Conservation (phyloP, 2,113 vertebrate species). For the Tyrannus savana region DNA sequence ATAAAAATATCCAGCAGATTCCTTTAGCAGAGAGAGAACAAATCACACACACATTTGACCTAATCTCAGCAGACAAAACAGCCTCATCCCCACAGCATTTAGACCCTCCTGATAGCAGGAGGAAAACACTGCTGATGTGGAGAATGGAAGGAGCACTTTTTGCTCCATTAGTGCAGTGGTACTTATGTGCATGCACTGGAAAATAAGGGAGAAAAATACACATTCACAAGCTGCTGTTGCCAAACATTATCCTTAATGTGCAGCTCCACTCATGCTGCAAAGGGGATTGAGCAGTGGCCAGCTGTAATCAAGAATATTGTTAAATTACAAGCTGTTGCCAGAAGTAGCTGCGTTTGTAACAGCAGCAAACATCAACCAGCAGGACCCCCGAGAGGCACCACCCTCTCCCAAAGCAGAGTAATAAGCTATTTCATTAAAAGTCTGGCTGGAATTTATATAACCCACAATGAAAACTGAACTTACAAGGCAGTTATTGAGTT, state of each 20-base stretch:
- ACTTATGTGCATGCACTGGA: background rate
- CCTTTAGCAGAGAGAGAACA: background rate
- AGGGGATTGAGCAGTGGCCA: background rate
- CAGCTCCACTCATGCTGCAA: background rate
- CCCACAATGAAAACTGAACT: background rate
- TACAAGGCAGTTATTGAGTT: background rate
- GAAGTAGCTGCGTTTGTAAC: background rate
- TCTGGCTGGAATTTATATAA: background rate
- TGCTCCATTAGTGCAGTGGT: background rate
- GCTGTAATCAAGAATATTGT: constrained; percentile 41
- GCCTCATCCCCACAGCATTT: background rate
- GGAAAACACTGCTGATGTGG: background rate
- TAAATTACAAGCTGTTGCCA: constrained; percentile 33
- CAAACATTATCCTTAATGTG: background rate
- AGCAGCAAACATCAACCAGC: background rate
- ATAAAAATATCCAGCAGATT: constrained; percentile 51
- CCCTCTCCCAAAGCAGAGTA: background rate
- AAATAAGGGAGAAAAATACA: constrained; percentile 1
- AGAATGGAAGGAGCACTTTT: background rate
- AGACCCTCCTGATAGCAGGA: accelerated
- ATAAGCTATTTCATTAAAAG: background rate
- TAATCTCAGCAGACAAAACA: constrained; percentile 10
- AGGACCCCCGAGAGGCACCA: background rate
- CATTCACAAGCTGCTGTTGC: background rate
- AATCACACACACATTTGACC: background rate